These are phyloP conservation scores for Asobara japonica DNA, from an alignment of 1,140 invertebrate species.

Conservation along the genomic window DNA sequence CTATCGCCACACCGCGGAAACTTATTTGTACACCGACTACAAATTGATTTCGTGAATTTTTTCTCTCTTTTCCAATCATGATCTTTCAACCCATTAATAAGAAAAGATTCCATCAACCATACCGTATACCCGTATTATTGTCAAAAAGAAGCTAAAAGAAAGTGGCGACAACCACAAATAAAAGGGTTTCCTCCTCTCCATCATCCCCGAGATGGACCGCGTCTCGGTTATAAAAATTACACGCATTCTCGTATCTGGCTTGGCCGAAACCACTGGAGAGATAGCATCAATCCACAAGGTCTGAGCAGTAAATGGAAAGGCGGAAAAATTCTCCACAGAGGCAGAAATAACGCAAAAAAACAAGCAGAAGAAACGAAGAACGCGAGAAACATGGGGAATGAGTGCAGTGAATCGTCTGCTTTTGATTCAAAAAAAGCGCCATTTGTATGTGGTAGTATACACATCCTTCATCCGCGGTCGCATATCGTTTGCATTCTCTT, in stretches of 20 bases:
- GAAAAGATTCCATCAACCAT: no score
- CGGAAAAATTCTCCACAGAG: background rate
- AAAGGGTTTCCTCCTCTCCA: background rate
- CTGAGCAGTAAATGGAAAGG: background rate
- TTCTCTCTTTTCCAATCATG: no score
- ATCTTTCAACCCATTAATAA: no score
- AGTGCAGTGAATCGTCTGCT: conserved; percentile 5
- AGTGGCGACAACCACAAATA: background rate
- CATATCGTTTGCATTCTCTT: conserved; percentile 15
- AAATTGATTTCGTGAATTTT: no score
- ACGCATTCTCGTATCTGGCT: background rate
- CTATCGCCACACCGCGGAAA: no score
- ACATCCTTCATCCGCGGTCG: background rate
- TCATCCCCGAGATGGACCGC: background rate
- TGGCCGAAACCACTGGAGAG: background rate
- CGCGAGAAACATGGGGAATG: conserved; percentile 1
- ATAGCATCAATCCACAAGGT: conserved; percentile 10
- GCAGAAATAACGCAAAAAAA: background rate
- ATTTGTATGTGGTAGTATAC: background rate
- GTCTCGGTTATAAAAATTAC: conserved; percentile 2
- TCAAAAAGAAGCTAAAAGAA: background rate
- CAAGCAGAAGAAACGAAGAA: no score
- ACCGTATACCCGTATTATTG: background rate
- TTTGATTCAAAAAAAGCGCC: conserved; percentile 15
- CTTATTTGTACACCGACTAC: no score